These are phyloP conservation scores for Pangasius mekongensis DNA, from an alignment of 2,797 vertebrate genomes.

Conservation along the genomic window DNA sequence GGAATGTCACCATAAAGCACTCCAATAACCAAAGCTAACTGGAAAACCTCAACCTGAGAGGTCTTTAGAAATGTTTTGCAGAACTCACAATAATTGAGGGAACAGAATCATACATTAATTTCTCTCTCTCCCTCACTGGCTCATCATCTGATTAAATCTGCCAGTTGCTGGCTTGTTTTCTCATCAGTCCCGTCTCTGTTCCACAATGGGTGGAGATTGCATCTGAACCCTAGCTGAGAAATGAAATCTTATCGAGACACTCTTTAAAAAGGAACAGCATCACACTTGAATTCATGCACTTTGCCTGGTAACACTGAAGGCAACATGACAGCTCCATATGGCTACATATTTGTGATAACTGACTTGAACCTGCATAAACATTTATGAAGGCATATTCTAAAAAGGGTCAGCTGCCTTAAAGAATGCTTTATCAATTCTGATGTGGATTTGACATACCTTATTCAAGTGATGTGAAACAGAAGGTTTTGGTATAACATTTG, in stretches of 20 bases:
- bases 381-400: background rate
- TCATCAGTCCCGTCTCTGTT: background rate
- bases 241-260: background rate
- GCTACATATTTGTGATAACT: background rate
- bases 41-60: background rate
- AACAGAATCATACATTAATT: background rate
- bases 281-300: background rate
- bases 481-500: background rate
- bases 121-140: background rate
- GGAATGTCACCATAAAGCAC: background rate
- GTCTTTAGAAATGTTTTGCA: slow-evolving; percentile 2
- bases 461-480: background rate
- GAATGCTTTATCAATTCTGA: background rate
- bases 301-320: background rate
- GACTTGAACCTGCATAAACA: background rate
- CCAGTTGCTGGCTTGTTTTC: background rate
- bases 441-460: background rate
- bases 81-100: background rate
- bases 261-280: background rate
- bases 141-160: too few relatives aligned
- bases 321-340: background rate
- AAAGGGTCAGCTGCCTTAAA: background rate
- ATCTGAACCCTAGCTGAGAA: background rate
- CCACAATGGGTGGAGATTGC: too few relatives aligned
- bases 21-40: background rate